A percentile compares a stretch with the other conserved stretches of the same genome.
Evolutionary conservation across 2,888 invertebrate genomes (phyloP).

Genomic region (Fragum sueziense): DNA sequence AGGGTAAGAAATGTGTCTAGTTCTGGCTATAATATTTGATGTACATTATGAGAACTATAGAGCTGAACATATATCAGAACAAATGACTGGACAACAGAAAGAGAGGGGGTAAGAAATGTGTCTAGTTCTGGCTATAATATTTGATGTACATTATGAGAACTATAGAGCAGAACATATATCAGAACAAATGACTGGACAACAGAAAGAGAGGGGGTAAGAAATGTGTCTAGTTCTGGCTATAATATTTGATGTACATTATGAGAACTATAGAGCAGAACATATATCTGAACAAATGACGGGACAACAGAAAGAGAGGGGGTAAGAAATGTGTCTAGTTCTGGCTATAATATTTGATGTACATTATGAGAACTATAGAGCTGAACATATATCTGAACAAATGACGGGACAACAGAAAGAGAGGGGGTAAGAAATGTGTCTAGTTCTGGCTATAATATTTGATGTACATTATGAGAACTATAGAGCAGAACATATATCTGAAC

Average conservation of each 20-base stretch:
- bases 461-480: conserved; percentile 87
- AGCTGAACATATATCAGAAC: conserved; percentile 93
- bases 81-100: conserved; percentile 67
- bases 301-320: conserved; percentile 46
- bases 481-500: conserved; percentile 93
- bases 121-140: too few relatives aligned
- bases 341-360: too few relatives aligned
- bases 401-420: conserved; percentile 54
- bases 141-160: conserved; percentile 83
- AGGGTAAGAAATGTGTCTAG: too few relatives aligned
- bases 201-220: conserved; percentile 45
- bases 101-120: conserved; percentile 49
- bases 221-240: too few relatives aligned
- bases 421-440: too few relatives aligned
- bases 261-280: conserved; percentile 93
- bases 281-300: conserved; percentile 86
- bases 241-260: conserved; percentile 83
- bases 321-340: too few relatives aligned
- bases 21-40: too few relatives aligned
- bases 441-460: too few relatives aligned
- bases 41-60: conserved; percentile 87
- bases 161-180: conserved; percentile 97
- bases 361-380: conserved; percentile 89
- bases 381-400: conserved; percentile 89
- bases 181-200: conserved; percentile 72